Conservation (phyloP, 2,797 vertebrate genomes). For the Phoeniculus purpureus region DNA sequence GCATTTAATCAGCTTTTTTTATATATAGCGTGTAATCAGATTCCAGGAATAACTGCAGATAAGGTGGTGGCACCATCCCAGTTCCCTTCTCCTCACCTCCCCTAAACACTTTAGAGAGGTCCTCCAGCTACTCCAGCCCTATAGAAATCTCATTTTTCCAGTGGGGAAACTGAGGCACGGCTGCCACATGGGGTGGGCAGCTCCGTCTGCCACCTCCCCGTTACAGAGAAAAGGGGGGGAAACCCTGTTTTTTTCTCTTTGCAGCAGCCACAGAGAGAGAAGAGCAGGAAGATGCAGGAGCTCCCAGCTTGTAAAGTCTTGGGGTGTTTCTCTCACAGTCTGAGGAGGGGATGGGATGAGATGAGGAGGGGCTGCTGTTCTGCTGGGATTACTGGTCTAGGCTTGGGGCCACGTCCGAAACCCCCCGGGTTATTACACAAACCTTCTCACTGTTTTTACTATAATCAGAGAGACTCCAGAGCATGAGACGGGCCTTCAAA, state of each 20-base stretch:
- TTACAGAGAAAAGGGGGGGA: fast-evolving
- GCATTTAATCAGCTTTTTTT: slow-evolving; percentile 45
- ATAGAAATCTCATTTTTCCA: fast-evolving
- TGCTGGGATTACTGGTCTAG: not conserved
- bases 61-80: slow-evolving; percentile 2
- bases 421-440: not conserved
- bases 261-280: fast-evolving
- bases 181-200: fast-evolving
- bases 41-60: slow-evolving; percentile 64
- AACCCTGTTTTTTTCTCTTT: fast-evolving
- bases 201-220: fast-evolving
- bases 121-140: not conserved
- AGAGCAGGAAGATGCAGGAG: not conserved
- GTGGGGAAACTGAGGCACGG: not conserved
- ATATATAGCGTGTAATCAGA: slow-evolving; percentile 11
- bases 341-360: not conserved
- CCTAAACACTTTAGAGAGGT: fast-evolving
- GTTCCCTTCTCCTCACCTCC: not conserved
- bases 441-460: not conserved
- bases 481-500: not conserved
- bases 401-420: not conserved
- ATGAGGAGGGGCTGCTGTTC: not conserved
- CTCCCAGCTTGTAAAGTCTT: not conserved
- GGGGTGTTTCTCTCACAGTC: not conserved
- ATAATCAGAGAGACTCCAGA: not conserved